These are phyloP conservation scores for Busseola fusca DNA, from an alignment of 2,888 invertebrate species.

Conservation along the genomic window DNA sequence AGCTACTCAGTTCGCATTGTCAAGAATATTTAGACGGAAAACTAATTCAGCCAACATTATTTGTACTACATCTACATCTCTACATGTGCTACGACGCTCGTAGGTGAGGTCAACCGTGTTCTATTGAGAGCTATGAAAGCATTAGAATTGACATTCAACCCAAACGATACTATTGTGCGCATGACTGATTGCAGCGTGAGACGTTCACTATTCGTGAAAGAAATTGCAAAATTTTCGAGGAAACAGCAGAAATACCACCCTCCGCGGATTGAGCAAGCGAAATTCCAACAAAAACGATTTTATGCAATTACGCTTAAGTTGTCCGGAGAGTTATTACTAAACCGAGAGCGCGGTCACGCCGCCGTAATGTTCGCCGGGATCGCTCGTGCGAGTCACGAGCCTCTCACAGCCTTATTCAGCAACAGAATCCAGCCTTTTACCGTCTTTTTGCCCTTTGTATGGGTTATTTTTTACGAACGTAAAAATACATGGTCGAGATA, in stretches of 20 bases:
- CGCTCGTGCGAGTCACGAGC: constrained; percentile 81
- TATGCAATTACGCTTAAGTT: constrained; percentile 86
- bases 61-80: too few relatives aligned
- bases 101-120: constrained; percentile 24
- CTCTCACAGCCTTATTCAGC: constrained; percentile 73
- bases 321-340: constrained; percentile 84
- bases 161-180: constrained; percentile 38
- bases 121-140: constrained; percentile 26
- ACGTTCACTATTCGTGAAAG: constrained; percentile 57
- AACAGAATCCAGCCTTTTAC: constrained; percentile 67
- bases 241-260: constrained; percentile 76
- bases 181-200: constrained; percentile 49
- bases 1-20: neutral
- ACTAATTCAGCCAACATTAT: constrained; percentile 9
- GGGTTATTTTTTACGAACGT: constrained; percentile 64
- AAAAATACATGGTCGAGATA: constrained; percentile 52
- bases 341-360: constrained; percentile 80
- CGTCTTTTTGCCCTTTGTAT: constrained; percentile 71
- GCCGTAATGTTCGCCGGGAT: constrained; percentile 64
- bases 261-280: constrained; percentile 81
- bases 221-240: constrained; percentile 77
- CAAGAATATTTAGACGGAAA: constrained; percentile 1
- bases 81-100: neutral
- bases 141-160: constrained; percentile 33
- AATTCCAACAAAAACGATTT: constrained; percentile 86